Evolutionary conservation across 2,797 vertebrate species (phyloP), one percentile per base, ranked within the genome.

Genomic region (Lerista edwardsae): DNA sequence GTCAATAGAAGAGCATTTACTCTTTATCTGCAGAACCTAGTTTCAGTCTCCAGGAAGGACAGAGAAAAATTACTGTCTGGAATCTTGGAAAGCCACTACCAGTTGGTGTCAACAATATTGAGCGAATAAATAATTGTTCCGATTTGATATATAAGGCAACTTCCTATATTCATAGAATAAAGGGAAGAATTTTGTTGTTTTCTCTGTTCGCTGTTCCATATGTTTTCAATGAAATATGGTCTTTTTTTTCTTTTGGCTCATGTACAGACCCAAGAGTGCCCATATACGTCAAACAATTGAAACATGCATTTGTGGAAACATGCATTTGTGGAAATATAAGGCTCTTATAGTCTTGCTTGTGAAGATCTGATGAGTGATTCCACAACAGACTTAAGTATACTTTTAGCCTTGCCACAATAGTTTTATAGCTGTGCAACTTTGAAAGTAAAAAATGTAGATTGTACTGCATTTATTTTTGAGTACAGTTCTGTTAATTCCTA

Each of bases 171-270:
- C 47, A 6, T 55, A 81, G 6, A 90, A 83, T 6, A 59, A 59
- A 83, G 86, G 84, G 76, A 92, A 86, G 88, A 85, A 83, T 79
- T 67, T 39, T 88, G 84, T 88, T 90, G 62, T 59, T 92, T 78
- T 80, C 65, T 82, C 88, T 83, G 86, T 87, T 88, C 91, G 57
- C 87, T 89, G 73, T 55, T 78, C 61, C 87, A 92, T 92, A 84
- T 95, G 89, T 93, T 95, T 90, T 88, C 75, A 91, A 69, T 91
- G 86, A 91, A 94, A 91, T 82, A 41, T 83, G 76, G 47, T 91
- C 91, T 93, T 90, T 85, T 12, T 74, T 23, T 71, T 69, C 83
- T 84, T 84, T 68, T 78, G 86, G 77, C 55, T n/a, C 78, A 86
- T 59, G 81, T 41, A 76, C 81, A 93, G 87, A 77, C 65, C 89